These are phyloP conservation scores for Brotogeris chrysoptera DNA, from an alignment of 2,797 vertebrate genomes.

Conservation along the genomic window DNA sequence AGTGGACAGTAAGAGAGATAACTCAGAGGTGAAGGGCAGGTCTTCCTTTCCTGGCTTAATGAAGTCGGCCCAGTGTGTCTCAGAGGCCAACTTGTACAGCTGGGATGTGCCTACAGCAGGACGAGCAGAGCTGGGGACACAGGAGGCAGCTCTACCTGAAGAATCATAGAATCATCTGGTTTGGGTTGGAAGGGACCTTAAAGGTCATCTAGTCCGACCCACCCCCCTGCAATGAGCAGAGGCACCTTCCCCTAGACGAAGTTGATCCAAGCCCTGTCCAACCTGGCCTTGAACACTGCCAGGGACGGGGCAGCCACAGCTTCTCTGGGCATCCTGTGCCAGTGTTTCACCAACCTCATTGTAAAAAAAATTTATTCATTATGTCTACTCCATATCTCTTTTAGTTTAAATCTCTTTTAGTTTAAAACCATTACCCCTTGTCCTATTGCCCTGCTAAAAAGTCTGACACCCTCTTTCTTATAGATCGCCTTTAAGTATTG, in stretches of 20 bases:
- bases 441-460: background rate
- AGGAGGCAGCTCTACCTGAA: background rate
- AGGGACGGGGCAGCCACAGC: background rate
- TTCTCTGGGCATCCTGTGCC: background rate
- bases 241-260: background rate
- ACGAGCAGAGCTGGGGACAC: background rate
- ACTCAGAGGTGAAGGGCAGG: background rate
- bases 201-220: background rate
- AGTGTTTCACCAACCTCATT: background rate
- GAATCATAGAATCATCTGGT: fast-evolving
- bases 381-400: background rate
- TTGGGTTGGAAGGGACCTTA: background rate
- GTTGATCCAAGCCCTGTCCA: background rate
- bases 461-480: background rate
- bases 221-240: background rate
- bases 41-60: background rate
- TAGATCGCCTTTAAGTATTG: background rate
- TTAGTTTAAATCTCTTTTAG: background rate
- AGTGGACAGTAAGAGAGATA: background rate
- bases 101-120: fast-evolving
- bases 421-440: background rate
- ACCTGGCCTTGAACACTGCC: background rate
- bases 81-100: fast-evolving
- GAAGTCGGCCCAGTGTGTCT: background rate
- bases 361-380: background rate